These are phyloP conservation scores for Aramus guarauna DNA, from an alignment of 2,113 vertebrate genomes.

Conservation along the genomic window DNA sequence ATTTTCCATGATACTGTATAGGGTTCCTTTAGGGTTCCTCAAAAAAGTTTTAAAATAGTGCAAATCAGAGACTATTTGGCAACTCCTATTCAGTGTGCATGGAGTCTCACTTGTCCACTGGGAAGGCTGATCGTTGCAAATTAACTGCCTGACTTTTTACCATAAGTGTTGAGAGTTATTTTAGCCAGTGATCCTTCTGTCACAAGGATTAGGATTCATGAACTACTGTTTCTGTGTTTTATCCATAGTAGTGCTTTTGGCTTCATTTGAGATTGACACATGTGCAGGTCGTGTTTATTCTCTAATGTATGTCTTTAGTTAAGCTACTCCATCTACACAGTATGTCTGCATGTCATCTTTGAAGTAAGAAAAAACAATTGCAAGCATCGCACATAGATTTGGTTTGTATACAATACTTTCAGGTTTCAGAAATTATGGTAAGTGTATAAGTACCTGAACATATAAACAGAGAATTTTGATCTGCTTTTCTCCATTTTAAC, in stretches of 20 bases:
- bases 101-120: not conserved
- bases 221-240: not conserved
- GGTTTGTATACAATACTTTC: not conserved
- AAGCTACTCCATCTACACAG: not conserved
- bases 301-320: not conserved
- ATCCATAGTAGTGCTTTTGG: not conserved
- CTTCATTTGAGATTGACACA: not conserved
- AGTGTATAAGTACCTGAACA: not conserved
- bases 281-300: not conserved
- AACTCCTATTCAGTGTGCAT: not conserved
- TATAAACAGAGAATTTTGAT: not conserved
- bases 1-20: not conserved
- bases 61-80: not conserved
- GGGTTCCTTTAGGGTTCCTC: not conserved
- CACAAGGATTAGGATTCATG: not conserved
- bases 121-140: not conserved
- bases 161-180: too few relatives aligned
- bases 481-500: not conserved
- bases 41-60: not conserved
- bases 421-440: not conserved
- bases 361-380: not conserved
- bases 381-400: not conserved
- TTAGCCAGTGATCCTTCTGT: too few relatives aligned
- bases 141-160: too few relatives aligned
- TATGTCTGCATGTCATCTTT: not conserved